phyloP scores from a whole-genome alignment of 2,797 vertebrate species.

The Sciaenops ocellatus region DNA sequence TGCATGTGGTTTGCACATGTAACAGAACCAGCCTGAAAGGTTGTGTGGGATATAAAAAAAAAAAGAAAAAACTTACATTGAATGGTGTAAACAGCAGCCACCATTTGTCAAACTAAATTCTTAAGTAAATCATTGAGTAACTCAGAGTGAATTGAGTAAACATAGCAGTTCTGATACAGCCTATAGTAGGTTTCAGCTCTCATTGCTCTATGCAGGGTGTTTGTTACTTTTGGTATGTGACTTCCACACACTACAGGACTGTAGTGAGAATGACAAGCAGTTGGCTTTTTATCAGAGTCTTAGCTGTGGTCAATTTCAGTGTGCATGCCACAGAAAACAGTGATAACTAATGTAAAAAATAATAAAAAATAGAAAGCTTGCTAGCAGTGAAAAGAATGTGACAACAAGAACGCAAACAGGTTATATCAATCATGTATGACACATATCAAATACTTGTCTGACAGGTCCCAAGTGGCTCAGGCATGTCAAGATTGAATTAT shows the following conservation, averaged over 20 bases:
- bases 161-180: background rate
- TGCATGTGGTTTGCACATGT: conserved; percentile 15
- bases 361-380: background rate
- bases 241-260: background rate
- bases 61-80: background rate
- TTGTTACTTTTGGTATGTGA: conserved; percentile 15
- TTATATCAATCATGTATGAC: conserved; percentile 9
- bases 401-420: background rate
- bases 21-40: conserved; percentile 8
- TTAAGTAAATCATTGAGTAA: background rate
- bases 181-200: background rate
- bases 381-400: background rate
- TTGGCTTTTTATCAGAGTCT: conserved; percentile 6
- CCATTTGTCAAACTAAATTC: background rate
- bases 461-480: background rate
- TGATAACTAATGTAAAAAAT: background rate
- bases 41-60: background rate
- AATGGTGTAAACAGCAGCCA: background rate
- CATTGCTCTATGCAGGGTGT: background rate
- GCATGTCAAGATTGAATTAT: conserved; percentile 1
- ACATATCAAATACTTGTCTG: background rate
- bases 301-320: background rate
- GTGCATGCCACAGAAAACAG: background rate
- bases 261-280: conserved; percentile 1
- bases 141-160: conserved; percentile 1